phyloP scores from a whole-genome alignment of 2,113 vertebrate genomes.

The Caranx ignobilis region DNA sequence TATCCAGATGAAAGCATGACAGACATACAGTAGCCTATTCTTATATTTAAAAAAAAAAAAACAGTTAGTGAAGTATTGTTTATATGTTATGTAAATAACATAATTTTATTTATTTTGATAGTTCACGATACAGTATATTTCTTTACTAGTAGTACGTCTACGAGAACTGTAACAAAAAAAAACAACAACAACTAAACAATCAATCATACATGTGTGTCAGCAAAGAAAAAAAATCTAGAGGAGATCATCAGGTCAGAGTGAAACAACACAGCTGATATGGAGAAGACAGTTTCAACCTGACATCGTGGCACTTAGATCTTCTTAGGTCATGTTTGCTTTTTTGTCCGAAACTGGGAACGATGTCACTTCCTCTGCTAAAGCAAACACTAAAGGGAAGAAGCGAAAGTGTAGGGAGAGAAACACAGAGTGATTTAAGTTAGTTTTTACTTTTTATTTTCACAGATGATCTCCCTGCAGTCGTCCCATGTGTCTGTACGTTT shows the following conservation, averaged over 20 bases:
- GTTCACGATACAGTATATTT: conserved; percentile 85
- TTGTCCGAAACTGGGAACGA: conserved; percentile 39
- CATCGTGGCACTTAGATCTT: background rate
- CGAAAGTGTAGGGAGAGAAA: conserved; percentile 20
- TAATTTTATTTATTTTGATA: conserved; percentile 87
- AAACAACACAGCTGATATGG: background rate
- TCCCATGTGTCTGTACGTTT: conserved; percentile 51
- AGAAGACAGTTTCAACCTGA: conserved; percentile 6
- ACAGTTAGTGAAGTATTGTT: conserved; percentile 76
- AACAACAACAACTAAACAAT: conserved; percentile 24
- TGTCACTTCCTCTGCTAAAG: conserved; percentile 52
- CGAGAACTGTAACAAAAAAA: conserved; percentile 46
- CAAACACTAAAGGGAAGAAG: conserved; percentile 21
- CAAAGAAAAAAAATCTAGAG: conserved; percentile 46
- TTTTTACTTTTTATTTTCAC: background rate
- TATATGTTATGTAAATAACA: conserved; percentile 85
- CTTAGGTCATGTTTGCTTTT: conserved; percentile 28
- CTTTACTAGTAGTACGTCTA: conserved; percentile 76
- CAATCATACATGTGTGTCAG: conserved; percentile 45
- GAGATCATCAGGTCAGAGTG: conserved; percentile 31
- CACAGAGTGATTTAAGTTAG: background rate
- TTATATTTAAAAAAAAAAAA: conserved; percentile 55
- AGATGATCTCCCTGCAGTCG: conserved; percentile 50
- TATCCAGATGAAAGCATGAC: conserved; percentile 74
- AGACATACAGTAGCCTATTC: conserved; percentile 80